A percentile compares a stretch with the other conserved stretches of the same genome.
Evolutionary conservation across 2,888 invertebrate species (phyloP).

Genomic region (Campoletis raptor): DNA sequence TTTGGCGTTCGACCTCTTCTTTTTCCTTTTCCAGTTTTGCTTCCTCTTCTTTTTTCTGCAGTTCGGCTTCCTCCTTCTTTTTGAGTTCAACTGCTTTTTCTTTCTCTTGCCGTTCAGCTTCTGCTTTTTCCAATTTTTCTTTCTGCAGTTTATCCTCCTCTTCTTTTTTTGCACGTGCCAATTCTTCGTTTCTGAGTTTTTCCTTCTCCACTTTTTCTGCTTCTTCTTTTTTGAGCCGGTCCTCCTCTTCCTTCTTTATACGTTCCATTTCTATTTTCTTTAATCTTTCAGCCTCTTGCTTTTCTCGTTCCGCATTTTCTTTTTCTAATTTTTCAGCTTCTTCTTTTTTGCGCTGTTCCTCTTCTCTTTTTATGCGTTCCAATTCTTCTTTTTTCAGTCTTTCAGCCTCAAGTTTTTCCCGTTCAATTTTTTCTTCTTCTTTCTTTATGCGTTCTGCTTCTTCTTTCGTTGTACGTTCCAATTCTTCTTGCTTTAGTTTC

Average conservation of each 20-base stretch:
- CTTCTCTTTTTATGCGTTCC: slow-evolving; percentile 60
- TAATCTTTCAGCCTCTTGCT: slow-evolving; percentile 69
- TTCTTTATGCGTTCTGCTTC: slow-evolving; percentile 77
- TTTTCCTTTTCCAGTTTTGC: slow-evolving; percentile 69
- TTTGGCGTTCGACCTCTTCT: slow-evolving; percentile 75
- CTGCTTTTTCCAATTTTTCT: slow-evolving; percentile 77
- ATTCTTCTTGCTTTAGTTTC: slow-evolving; percentile 74
- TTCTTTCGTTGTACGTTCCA: slow-evolving; percentile 63
- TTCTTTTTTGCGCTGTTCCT: slow-evolving; percentile 68
- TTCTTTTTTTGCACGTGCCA: slow-evolving; percentile 67
- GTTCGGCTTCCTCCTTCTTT: slow-evolving; percentile 72
- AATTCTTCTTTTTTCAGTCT: slow-evolving; percentile 70
- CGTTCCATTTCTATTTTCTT: slow-evolving; percentile 65
- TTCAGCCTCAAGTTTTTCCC: slow-evolving; percentile 75
- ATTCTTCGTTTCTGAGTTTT: slow-evolving; percentile 73
- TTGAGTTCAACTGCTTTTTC: slow-evolving; percentile 61
- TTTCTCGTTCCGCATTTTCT: slow-evolving; percentile 68
- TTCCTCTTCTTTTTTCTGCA: slow-evolving; percentile 28
- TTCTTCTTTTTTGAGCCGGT: slow-evolving; percentile 53
- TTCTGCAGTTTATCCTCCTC: slow-evolving; percentile 78
- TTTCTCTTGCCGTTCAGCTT: slow-evolving; percentile 79
- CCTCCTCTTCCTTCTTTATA: slow-evolving; percentile 52
- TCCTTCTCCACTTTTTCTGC: slow-evolving; percentile 71
- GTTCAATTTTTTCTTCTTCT: slow-evolving; percentile 71
- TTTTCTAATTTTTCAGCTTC: slow-evolving; percentile 77